Percentiles rank a stretch among this genome's conserved stretches.
Evolutionary conservation across 2,113 vertebrate genomes (phyloP).

Genomic region (Megaptera novaeangliae): DNA sequence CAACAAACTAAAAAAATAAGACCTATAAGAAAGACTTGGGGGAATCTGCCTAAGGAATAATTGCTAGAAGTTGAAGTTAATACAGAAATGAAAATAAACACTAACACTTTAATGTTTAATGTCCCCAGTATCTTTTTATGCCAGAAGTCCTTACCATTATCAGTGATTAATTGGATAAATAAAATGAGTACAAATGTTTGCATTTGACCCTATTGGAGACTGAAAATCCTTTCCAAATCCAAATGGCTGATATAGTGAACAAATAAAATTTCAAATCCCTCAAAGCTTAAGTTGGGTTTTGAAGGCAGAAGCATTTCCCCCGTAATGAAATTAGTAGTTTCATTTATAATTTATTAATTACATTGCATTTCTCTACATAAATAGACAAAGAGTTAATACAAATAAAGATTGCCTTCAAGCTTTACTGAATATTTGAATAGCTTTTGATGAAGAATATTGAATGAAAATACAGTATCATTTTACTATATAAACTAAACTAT

Average conservation of each 20-base stretch:
- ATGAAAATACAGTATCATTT: conserved; percentile 34
- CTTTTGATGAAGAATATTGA: conserved; percentile 52
- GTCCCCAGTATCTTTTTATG: neutral
- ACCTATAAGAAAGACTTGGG: neutral
- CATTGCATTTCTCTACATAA: conserved; percentile 29
- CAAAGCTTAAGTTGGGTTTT: neutral
- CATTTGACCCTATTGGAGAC: neutral
- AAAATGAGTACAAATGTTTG: neutral
- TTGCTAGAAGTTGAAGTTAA: neutral
- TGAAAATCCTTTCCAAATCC: neutral
- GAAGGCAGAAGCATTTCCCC: neutral
- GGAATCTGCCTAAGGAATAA: neutral
- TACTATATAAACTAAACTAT: conserved; percentile 5
- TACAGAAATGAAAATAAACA: neutral
- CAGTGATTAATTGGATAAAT: neutral
- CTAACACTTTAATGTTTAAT: neutral
- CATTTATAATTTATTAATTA: conserved; percentile 54
- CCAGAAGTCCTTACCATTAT: neutral
- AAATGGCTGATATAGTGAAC: neutral
- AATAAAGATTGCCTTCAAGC: conserved; percentile 52
- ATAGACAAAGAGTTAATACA: conserved; percentile 49
- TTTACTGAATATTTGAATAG: conserved; percentile 54
- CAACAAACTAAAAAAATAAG: neutral
- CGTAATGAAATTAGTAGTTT: neutral
- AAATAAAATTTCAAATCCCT: neutral